Base-by-base conservation (phyloP, 2,113 vertebrate species). In the Bungarus multicinctus region DNA sequence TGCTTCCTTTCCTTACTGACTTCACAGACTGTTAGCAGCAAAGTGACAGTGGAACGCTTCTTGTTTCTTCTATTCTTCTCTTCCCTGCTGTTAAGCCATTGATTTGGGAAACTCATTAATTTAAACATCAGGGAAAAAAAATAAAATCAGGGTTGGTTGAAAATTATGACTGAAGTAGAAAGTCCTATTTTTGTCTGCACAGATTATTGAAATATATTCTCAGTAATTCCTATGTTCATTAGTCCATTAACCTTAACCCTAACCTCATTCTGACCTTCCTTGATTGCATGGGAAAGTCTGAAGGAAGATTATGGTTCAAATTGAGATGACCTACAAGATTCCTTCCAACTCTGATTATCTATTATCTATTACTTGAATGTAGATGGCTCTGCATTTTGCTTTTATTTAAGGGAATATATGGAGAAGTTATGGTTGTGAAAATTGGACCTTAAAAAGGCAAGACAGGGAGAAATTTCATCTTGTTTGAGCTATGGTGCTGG, bases 1-100 rank as follows among this genome's bases (percentile, higher is more conserved):
- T 88, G 34, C n/a, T 93, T 94, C 0, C 86, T 85, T 92, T 94
- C 2, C 64, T 96, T 85, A 34, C 45, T 64, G 16, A 45, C 45
- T 93, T 89, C 85, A n/a, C 47, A 89, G 69, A 86, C 55, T 45
- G 23, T 60, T 93, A 85, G 2, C 74, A 92, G 81, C 12, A 74
- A 95, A 93, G 3, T 90, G 25, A 92, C 30, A 10, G 54, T 90
- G 81, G 45, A 89, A 54, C 57, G 1, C 50, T 20, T 91, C n/a
- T 69, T 16, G 16, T n/a, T 88, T 95, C 0, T 89, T 16, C 1
- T 30, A 20, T 90, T 92, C 20, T 91, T 5, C 5, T 94, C 39
- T 91, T 47, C 34, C 74, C 58, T 64, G n/a, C 89, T 57, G 47
- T 92, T 87, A 43, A 89, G 53, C 0, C 34, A 47, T 86, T 93